Evolutionary conservation across 2,797 vertebrate genomes (phyloP), one percentile per base, ranked within the genome.

Genomic region (Periophthalmus magnuspinnatus): DNA sequence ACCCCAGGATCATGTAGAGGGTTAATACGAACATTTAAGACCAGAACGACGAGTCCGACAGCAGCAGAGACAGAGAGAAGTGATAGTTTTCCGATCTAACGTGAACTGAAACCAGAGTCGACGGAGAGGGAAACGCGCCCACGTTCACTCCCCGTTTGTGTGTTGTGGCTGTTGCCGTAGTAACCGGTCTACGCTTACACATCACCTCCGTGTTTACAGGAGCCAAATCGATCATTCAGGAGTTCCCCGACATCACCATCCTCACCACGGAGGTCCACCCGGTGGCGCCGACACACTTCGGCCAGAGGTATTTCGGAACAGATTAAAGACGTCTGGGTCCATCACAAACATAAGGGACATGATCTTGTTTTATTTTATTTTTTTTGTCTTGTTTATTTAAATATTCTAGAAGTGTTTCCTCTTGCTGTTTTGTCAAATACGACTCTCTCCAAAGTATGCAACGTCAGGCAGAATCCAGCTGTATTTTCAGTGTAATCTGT

Each of bases 221-320:
- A 94, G 97, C 97, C 81, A 97, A 94, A 89, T 99, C 96, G 68
- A 99, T 99, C 79, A 95, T 99, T 86, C 94, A 98, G 83, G 98
- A 99, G 88, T 99, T 99, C 87, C 98, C 98, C 36, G 97, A 99
- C 65, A 99, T 99, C 91, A 99, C 97, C 73, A 98, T 99, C 90
- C 86, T 98, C 89, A 97, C 97, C 41, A 99, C 97, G 24, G 97
- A 99, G 90, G 95, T 98, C 78, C 96, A 99, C 70, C 95, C 95
- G 3, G 95, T 98, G 74, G 97, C 97, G 62, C 97, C 97, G 5
- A 98, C 97, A 74, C 97, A 98, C 90, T 98, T 99, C 65, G 97
- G 97, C 88, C 96, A 98, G 91, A 96, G 96, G 90, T 98, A 98
- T 77, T 99, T 98, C 81, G 97, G 97, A 78, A 99, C 97, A 16